These are phyloP conservation scores for Syritta pipiens DNA, from an alignment of 2,888 invertebrate species.

Conservation along the genomic window DNA sequence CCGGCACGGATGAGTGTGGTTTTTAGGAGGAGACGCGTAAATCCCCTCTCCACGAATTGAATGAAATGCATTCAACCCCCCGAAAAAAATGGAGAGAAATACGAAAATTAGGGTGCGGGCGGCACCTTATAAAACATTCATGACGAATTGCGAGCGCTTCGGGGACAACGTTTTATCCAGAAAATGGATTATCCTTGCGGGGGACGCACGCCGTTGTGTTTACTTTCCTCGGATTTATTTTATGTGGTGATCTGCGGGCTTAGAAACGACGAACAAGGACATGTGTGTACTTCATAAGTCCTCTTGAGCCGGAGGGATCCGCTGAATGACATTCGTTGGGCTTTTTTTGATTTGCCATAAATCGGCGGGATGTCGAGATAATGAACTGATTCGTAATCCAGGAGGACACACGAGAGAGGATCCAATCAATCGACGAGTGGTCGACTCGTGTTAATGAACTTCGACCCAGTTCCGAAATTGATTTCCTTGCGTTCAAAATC, in stretches of 20 bases:
- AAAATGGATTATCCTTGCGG: conserved; percentile 44
- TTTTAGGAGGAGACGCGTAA: conserved; percentile 58
- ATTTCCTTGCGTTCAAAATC: neutral
- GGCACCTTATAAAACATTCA: conserved; percentile 64
- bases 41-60: conserved; percentile 47
- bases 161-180: conserved; percentile 20
- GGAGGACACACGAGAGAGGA: conserved; percentile 4
- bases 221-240: too few species aligned
- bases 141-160: conserved; percentile 52
- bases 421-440: too few species aligned
- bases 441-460: too few species aligned
- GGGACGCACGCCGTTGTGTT: too few species aligned
- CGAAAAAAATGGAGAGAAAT: conserved; percentile 12
- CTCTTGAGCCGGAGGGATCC: too few species aligned
- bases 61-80: conserved; percentile 66
- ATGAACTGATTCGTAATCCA: too few species aligned
- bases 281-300: too few species aligned
- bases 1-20: conserved; percentile 64
- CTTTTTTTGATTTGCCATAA: too few species aligned
- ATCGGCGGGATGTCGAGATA: too few species aligned
- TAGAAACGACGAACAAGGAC: too few species aligned
- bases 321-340: too few species aligned
- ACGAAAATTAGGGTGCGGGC: conserved; percentile 35
- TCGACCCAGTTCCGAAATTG: neutral
- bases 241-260: too few species aligned